A percentile compares a stretch with the other conserved stretches of the same genome.
Conservation (phyloP, 2,797 vertebrate species). For the Falco concolor region DNA sequence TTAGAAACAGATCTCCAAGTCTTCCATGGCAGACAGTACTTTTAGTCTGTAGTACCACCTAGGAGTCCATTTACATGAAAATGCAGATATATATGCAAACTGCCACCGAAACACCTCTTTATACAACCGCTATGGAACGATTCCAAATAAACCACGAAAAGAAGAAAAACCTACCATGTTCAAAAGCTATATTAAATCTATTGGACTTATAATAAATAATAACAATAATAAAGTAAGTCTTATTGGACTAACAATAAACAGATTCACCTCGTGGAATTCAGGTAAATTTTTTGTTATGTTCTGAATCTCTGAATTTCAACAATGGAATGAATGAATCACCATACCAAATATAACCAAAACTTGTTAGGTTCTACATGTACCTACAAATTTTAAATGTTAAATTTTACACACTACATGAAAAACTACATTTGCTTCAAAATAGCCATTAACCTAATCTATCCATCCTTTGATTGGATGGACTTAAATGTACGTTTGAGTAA, state of each 20-base stretch:
- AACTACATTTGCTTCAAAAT: not conserved
- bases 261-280: not conserved
- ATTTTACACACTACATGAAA: not conserved
- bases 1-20: not conserved
- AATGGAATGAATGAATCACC: not conserved
- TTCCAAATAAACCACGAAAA: not conserved
- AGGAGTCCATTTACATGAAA: not conserved
- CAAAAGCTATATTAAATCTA: not conserved
- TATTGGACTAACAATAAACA: not conserved
- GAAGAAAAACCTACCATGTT: not conserved
- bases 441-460: not conserved
- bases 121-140: fast-evolving
- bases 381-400: not conserved
- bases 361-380: fast-evolving
- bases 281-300: not conserved
- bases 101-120: not conserved
- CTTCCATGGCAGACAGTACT: not conserved
- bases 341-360: not conserved
- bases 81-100: not conserved
- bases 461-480: not conserved
- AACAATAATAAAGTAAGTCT: not conserved
- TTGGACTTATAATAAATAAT: too few relatives aligned
- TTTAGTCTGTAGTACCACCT: too few relatives aligned
- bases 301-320: not conserved
- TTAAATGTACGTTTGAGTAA: not conserved